Evolutionary conservation across 2,797 vertebrate species (phyloP), one percentile per base, ranked within the genome.

Genomic region (Oreonectes daqikongensis): DNA sequence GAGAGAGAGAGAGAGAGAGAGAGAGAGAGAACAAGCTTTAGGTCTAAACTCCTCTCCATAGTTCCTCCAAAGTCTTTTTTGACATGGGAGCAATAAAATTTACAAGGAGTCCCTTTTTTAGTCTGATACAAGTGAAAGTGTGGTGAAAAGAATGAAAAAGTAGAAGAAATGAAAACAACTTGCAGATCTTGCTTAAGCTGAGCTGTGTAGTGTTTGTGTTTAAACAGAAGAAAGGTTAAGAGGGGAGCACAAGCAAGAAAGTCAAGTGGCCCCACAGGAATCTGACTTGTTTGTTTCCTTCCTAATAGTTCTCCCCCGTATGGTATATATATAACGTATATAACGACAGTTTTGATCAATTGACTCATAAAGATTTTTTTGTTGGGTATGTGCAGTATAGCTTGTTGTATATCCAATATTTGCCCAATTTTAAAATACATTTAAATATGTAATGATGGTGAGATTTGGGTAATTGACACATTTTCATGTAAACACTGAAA

Each of bases 11-110:
- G 15, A 20, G 32, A 2, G 3, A 38, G 52, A 60, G 50, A 14
- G 24, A 22, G 18, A 61, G 35, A 38, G 18, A 61, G 52, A 68
- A 15, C 38, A 46, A 92, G 92, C 91, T 90, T 93, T 91, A 91
- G 92, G 95, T 95, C 93, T 94, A 95, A 94, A 94, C 94, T 91
- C 93, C 92, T 92, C 93, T 95, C 95, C 93, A 93, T 95, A 94
- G 94, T 99, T 94, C 92, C 91, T 94, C 94, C 90, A 93, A 93
- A 95, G 94, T 93, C 93, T 95, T 96, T n/a, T 93, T 95, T 96
- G 95, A 96, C 95, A 95, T 93, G 82, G 81, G 88, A 87, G 91
- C 92, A 94, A 95, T 97, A 95, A 96, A 96, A 94, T 95, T 95
- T 95, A 94, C 93, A 92, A 94, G 91, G 92, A 91, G 92, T 88